These are phyloP conservation scores for Masnerella sp. DNA, from an alignment of 2,888 invertebrate genomes.

Conservation along the genomic window DNA sequence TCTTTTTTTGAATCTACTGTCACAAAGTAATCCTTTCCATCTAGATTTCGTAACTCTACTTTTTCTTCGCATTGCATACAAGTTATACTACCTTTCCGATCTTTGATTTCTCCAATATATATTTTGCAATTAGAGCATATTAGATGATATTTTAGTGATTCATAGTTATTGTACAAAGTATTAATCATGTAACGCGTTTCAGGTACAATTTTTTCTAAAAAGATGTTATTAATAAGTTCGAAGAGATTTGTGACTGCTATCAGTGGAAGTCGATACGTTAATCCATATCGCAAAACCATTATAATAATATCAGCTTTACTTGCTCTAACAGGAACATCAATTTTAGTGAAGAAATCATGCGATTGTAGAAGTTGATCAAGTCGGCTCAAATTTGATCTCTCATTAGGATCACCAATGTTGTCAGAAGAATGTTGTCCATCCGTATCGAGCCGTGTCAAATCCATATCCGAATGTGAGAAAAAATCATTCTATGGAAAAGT, in stretches of 20 bases:
- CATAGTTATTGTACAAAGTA: background rate
- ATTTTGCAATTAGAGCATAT: background rate
- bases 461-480: too few relatives aligned
- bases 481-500: too few relatives aligned
- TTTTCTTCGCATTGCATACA: background rate
- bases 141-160: background rate
- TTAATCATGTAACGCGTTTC: background rate
- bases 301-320: conserved; percentile 8
- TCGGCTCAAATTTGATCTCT: background rate
- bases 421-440: too few relatives aligned
- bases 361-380: background rate
- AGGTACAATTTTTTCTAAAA: background rate
- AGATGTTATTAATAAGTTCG: conserved; percentile 1
- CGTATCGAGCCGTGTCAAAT: too few relatives aligned
- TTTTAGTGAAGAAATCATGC: background rate
- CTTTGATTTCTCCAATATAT: background rate
- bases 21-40: background rate
- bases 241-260: background rate
- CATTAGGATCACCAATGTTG: too few relatives aligned
- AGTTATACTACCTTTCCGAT: too few relatives aligned
- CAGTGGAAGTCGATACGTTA: background rate
- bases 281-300: conserved; percentile 4
- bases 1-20: background rate
- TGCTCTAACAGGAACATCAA: conserved; percentile 2
- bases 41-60: background rate